Base-by-base conservation (phyloP, 2,888 invertebrate genomes). In the Strigamia crassipes region DNA sequence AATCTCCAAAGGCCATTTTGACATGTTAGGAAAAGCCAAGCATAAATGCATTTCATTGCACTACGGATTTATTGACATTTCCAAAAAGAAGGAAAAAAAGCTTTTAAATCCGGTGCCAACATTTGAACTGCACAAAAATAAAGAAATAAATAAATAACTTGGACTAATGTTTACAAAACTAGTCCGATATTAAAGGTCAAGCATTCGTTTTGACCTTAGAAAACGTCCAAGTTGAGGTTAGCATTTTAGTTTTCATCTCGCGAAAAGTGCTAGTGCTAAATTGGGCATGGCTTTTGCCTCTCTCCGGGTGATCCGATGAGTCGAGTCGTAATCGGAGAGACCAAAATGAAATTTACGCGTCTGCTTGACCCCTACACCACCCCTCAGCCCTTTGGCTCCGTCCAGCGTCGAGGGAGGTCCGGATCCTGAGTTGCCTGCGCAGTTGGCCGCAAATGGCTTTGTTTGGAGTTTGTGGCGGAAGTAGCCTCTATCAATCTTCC, bases 391-490 rank as follows among this genome's bases (percentile, higher is more conserved):
- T 56, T 56, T 56, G 56, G 56, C 56, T 18, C 56, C 56, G 56
- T 56, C 56, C 56, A 56, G 56, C 56, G 8, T 18, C n/a, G 18
- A 18, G 56, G 56, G 56, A 18, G 56, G 56, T 56, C 56, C 56
- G 56, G 56, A 56, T 56, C 56, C 56, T 56, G 56, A 56, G 56
- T 56, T 56, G 18, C 56, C 56, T 56, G 56, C 56, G 56, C 56
- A 56, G 56, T 41, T 41, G 79, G 38, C 79, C 79, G 42, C 79
- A 79, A 79, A 79, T 79, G 42, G 79, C 79, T 79, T 79, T 79
- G 79, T 79, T 79, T 79, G 79, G 79, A 79, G 79, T 38, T 79
- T 79, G 79, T 41, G 79, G 79, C 79, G 79, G 79, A 79, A 79
- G 42, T 42, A 41, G 79, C 41, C 21, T 42, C 79, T 79, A 79